phyloP scores from a whole-genome alignment of 2,113 vertebrate genomes.

The Oreochromis spilurus region DNA sequence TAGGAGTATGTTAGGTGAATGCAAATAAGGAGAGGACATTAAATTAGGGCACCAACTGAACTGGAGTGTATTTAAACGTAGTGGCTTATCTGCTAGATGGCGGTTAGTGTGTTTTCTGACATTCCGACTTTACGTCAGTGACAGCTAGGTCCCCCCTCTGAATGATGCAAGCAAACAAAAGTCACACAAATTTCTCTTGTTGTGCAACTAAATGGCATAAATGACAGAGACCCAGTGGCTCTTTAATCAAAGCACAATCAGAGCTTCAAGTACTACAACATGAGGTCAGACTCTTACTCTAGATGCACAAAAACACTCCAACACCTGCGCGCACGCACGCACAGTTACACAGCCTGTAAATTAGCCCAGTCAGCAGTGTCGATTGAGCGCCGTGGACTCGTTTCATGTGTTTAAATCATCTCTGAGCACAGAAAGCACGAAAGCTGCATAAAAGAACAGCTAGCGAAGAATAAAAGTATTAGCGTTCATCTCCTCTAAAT shows the following conservation, averaged over 20 bases:
- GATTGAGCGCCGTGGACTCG: neutral
- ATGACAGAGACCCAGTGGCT: neutral
- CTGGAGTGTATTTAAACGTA: neutral
- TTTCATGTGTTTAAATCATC: neutral
- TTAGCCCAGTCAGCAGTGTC: conserved; percentile 47
- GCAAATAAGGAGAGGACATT: conserved; percentile 17
- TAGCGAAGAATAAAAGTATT: conserved; percentile 18
- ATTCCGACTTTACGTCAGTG: neutral
- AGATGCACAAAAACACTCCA: neutral
- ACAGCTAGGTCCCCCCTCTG: neutral
- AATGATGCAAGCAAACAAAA: neutral
- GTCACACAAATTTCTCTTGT: neutral
- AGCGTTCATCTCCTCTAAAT: neutral
- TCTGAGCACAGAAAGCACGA: neutral
- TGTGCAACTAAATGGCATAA: neutral
- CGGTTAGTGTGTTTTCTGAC: neutral
- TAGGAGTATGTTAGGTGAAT: neutral
- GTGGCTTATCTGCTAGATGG: neutral
- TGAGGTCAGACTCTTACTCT: conserved; percentile 1
- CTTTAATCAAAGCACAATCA: neutral
- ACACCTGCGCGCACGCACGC: neutral
- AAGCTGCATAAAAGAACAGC: neutral
- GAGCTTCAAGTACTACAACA: neutral
- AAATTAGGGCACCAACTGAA: conserved; percentile 15
- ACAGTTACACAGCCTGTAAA: neutral